A percentile compares a stretch with the other conserved stretches of the same genome.
Evolutionary conservation across 2,113 vertebrate genomes (phyloP).

Genomic region (Bos taurus): DNA sequence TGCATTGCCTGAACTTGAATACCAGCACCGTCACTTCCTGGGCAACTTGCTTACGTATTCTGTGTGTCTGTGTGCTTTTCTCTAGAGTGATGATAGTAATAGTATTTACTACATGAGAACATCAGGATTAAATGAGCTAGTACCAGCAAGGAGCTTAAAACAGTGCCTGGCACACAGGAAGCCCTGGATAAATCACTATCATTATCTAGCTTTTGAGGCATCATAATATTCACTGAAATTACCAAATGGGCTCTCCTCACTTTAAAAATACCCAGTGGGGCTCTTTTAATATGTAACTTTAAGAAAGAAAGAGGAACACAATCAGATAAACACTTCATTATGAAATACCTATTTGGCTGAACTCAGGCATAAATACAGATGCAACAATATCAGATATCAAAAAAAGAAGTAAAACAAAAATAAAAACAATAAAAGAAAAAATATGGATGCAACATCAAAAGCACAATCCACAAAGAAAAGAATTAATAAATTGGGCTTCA

Average conservation of each 20-base stretch:
- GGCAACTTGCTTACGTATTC: not conserved
- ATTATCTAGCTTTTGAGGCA: not conserved
- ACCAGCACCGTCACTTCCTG: not conserved
- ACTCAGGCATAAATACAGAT: not conserved
- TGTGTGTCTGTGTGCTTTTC: not conserved
- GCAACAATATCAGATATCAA: not conserved
- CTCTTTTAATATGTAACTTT: not conserved
- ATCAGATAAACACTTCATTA: not conserved
- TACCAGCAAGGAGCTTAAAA: not conserved
- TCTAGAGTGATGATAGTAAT: not conserved
- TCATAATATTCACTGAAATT: not conserved
- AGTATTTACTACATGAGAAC: not conserved
- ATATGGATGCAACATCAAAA: not conserved
- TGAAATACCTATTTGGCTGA: slow-evolving; percentile 17
- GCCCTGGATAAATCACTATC: not conserved
- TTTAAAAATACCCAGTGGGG: not conserved
- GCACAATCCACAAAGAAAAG: not conserved
- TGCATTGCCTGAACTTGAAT: not conserved
- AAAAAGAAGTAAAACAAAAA: not conserved
- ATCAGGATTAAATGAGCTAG: not conserved
- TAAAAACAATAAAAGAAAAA: not conserved
- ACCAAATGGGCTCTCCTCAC: not conserved
- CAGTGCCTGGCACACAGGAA: not conserved
- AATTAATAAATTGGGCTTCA: not conserved
- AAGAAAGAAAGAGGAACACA: not conserved